These are phyloP conservation scores for Poeciliopsis gracilis DNA, from an alignment of 2,797 vertebrate genomes.

Conservation along the genomic window DNA sequence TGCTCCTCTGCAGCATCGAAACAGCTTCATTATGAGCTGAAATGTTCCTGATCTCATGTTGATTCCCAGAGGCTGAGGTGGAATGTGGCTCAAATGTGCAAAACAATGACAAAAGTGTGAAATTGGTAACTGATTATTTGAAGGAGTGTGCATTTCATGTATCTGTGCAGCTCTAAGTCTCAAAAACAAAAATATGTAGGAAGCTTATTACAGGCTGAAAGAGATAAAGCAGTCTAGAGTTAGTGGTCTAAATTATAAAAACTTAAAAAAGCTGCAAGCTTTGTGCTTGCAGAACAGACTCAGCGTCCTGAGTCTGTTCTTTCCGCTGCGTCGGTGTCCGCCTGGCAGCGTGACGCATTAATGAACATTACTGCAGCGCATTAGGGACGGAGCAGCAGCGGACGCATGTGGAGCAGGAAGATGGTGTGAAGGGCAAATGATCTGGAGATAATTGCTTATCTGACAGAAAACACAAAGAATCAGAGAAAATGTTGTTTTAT, in stretches of 20 bases:
- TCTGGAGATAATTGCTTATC: slow-evolving; percentile 63
- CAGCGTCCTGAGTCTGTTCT: slow-evolving; percentile 13
- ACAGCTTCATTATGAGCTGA: slow-evolving; percentile 60
- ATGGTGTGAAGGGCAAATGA: slow-evolving; percentile 68
- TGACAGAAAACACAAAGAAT: slow-evolving; percentile 20
- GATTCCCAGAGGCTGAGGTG: slow-evolving; percentile 1
- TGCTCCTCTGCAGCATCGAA: slow-evolving; percentile 47
- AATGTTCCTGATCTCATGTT: slow-evolving; percentile 13
- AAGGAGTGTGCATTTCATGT: too few relatives aligned
- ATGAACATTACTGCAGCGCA: slow-evolving; percentile 65
- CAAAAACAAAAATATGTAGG: neutral
- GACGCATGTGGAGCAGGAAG: slow-evolving; percentile 53
- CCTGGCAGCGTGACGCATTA: slow-evolving; percentile 54
- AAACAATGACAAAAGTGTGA: neutral
- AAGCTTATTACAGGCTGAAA: slow-evolving; percentile 21
- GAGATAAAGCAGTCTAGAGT: neutral
- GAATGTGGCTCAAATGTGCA: slow-evolving; percentile 17
- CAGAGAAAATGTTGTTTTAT: neutral
- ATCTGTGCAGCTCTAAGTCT: too few relatives aligned
- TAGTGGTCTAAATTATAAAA: neutral
- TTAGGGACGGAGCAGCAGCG: slow-evolving; percentile 62
- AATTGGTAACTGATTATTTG: too few relatives aligned
- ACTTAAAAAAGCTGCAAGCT: slow-evolving; percentile 1
- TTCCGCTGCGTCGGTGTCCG: slow-evolving; percentile 29
- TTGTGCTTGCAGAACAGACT: too few relatives aligned